Base-by-base conservation (phyloP, 2,797 vertebrate species). In the Hoplostethus mediterraneus region DNA sequence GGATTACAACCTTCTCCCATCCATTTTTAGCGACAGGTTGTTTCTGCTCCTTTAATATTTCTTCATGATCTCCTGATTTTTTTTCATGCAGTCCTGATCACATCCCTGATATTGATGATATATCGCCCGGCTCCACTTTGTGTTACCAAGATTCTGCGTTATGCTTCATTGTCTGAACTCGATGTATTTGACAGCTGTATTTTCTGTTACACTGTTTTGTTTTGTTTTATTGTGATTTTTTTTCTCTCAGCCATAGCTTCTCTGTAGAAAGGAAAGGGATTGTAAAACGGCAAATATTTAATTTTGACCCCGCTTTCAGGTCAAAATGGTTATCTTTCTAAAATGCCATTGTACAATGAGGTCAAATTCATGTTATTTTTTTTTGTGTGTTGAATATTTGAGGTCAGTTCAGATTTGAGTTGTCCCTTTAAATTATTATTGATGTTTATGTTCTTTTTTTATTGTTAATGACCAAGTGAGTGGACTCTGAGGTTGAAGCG, bases 211-310 rank as follows among this genome's bases (percentile, higher is more conserved):
- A 60, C 49, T 36, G 11, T 73, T 58, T 62, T 9, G 7, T 58
- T 57, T 45, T 47, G 69, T 36, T 67, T 67, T 60, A 21, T 21
- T 52, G 44, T 74, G 13, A 40, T 40, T 47, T 44, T 21, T 64
- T 21, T 21, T 21, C 16, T 73, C 65, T 76, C 71, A 85, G 47
- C 71, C 73, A 63, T 81, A 78, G 71, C 54, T 73, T 76, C 66
- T 77, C 73, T 75, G 11, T 52, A 61, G 79, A 87, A 63, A 85
- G 56, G 49, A 87, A 84, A 87, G 70, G 80, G 78, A 83, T 75
- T 79, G 31, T 67, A 61, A 40, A 14, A 53, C 11, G 6, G 9
- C 21, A 13, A 60, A 6, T 73, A 58, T 59, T 76, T 47, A n/a
- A 47, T 71, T 76, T 61, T 61, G 7, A 67, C 57, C 53, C 3